Evolutionary conservation across 2,797 vertebrate genomes (phyloP), one percentile per base, ranked within the genome.

Genomic region (Schizothorax lantsangensis): DNA sequence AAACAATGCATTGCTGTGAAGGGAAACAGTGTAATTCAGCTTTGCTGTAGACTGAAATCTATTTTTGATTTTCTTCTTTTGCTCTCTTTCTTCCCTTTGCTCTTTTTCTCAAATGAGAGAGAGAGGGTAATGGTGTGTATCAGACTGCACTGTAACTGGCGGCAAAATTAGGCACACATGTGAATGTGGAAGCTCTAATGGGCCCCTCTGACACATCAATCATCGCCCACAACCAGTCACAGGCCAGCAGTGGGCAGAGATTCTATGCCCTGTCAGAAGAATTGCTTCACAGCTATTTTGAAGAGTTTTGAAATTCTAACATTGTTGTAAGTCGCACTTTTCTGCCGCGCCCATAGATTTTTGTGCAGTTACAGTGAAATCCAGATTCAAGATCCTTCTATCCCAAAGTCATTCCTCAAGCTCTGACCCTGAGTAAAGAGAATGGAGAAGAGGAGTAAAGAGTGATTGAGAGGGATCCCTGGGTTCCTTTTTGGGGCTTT

Each of bases 111-210:
- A 38, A 10, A 5, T 66, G 15, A 66, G 73, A 66, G 72, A 45
- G 15, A 21, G 74, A 54, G 54, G 4, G 78, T 64, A 79, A 33
- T 80, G 49, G 21, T 77, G 84, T 75, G 79, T 79, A 71, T 73
- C 95, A 95, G 94, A 92, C 95, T 95, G 94, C 94, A 90, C 91
- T 90, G 89, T 91, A 92, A 93, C 94, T 93, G 92, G 89, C 69
- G 78, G 89, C 92, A 84, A 91, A 94, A 94, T 94, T 93, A 93
- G 91, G 89, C 89, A 89, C 93, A 95, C 93, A 95, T 95, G 94
- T 95, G 92, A 88, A 80, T 88, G 43, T 47, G 69, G 23, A 75
- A 66, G 57, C 71, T 64, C 38, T 66, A 64, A 81, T 79, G 79
- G 84, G 49, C 23, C 43, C 71, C 3, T 81, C 30, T 62, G 45